Percentiles rank a stretch among this genome's conserved stretches.
Evolutionary conservation across 2,888 invertebrate genomes (phyloP).

Genomic region (Hypsopygia costalis): DNA sequence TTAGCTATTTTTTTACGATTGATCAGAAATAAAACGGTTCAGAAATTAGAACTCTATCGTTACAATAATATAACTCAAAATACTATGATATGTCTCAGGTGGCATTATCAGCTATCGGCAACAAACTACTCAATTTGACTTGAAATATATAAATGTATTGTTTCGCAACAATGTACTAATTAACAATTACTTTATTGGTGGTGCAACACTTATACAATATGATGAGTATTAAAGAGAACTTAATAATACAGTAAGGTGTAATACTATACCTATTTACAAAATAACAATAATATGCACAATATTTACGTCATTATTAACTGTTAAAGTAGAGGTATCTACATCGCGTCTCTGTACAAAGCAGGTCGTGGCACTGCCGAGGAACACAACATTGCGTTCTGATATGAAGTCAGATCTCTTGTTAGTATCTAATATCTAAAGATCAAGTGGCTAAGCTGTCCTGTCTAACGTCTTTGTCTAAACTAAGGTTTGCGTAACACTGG

Average conservation of each 20-base stretch:
- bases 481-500: conserved; percentile 50
- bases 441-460: conserved; percentile 70
- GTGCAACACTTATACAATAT: conserved; percentile 44
- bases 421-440: conserved; percentile 33
- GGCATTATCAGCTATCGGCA: too few species aligned
- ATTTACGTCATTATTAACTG: conserved; percentile 24
- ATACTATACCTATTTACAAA: conserved; percentile 61
- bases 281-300: conserved; percentile 35
- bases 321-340: conserved; percentile 20
- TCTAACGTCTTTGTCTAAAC: conserved; percentile 57
- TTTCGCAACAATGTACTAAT: neutral
- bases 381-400: conserved; percentile 33
- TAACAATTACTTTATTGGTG: conserved; percentile 42
- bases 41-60: too few species aligned
- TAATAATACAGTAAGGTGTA: conserved; percentile 45
- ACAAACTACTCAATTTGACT: too few species aligned
- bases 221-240: conserved; percentile 68
- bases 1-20: too few species aligned
- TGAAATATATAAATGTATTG: too few species aligned
- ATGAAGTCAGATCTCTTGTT: conserved; percentile 36
- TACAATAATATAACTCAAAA: too few species aligned
- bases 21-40: too few species aligned
- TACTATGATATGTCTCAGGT: too few species aligned
- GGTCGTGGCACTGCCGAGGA: conserved; percentile 33
- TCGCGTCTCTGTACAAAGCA: conserved; percentile 28